Evolutionary conservation across 2,113 vertebrate species (phyloP).

Genomic region (Polypterus senegalus): DNA sequence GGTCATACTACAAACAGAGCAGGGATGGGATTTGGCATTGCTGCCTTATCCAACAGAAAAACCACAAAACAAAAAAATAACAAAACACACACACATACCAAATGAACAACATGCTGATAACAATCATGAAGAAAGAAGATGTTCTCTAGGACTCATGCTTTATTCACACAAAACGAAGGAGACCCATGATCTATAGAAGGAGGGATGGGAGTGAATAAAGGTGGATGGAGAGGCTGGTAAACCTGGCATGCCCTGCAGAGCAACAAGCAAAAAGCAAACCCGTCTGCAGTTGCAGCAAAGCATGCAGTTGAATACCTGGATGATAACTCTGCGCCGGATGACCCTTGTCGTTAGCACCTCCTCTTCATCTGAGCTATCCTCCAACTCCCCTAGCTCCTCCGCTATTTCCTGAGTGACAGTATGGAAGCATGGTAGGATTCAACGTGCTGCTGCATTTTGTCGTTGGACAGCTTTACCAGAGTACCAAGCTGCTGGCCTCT

Average conservation of each 20-base stretch:
- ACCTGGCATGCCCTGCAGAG: background rate
- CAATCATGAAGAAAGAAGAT: too few species aligned
- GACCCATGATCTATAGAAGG: too few species aligned
- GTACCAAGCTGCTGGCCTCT: too few species aligned
- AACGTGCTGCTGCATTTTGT: background rate
- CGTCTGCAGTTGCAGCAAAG: background rate
- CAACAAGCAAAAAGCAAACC: background rate
- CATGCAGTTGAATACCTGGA: conserved; percentile 65
- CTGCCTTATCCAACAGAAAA: too few species aligned
- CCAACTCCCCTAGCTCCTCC: conserved; percentile 76
- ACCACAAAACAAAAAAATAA: too few species aligned
- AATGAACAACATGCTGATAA: too few species aligned
- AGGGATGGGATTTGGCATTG: too few species aligned
- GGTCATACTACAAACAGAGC: too few species aligned
- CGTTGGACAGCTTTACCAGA: too few species aligned
- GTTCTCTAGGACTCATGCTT: too few species aligned
- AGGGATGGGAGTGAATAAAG: background rate
- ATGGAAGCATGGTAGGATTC: conserved; percentile 45
- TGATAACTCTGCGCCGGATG: conserved; percentile 82
- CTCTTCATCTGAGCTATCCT: conserved; percentile 83
- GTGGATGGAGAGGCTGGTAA: background rate
- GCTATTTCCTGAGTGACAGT: conserved; percentile 73
- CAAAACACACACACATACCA: too few species aligned
- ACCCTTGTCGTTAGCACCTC: conserved; percentile 88
- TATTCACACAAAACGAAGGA: too few species aligned